A percentile compares a stretch with the other conserved stretches of the same genome.
These are phyloP conservation scores for Hoplodrina ambigua DNA, from an alignment of 2,888 invertebrate species.

Conservation along the genomic window DNA sequence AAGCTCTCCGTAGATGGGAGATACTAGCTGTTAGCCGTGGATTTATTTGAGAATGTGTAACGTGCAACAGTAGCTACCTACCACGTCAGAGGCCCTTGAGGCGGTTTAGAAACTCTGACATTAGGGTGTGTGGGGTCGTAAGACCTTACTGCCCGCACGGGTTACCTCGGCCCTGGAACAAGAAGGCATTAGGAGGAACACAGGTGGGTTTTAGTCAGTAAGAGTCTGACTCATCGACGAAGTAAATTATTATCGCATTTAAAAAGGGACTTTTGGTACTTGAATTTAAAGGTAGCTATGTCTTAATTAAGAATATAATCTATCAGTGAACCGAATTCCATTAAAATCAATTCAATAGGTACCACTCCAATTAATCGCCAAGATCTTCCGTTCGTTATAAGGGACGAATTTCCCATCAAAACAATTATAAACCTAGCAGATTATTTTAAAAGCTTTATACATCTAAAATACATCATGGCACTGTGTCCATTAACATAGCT, in stretches of 20 bases:
- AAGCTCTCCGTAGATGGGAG: neutral
- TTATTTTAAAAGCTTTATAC: constrained; percentile 29
- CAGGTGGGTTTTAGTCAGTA: no score
- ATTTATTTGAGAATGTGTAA: neutral
- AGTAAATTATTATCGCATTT: no score
- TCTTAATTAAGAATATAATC: neutral
- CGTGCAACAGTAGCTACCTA: no score
- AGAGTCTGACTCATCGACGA: no score
- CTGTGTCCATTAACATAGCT: constrained; percentile 39
- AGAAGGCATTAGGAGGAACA: no score
- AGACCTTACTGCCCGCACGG: no score
- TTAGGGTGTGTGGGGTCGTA: no score
- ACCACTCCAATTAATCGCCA: neutral
- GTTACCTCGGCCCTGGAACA: no score
- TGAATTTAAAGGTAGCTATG: neutral
- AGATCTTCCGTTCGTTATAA: neutral
- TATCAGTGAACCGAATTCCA: neutral
- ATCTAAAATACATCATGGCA: constrained; percentile 16
- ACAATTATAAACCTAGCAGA: constrained; percentile 16
- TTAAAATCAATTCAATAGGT: no score
- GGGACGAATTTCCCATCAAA: neutral
- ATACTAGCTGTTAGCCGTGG: neutral
- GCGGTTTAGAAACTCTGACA: no score
- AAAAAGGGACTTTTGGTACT: neutral
- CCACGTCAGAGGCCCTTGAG: no score